Conservation (phyloP, 23 tunicate genomes). For the Phallusia fumigata region DNA sequence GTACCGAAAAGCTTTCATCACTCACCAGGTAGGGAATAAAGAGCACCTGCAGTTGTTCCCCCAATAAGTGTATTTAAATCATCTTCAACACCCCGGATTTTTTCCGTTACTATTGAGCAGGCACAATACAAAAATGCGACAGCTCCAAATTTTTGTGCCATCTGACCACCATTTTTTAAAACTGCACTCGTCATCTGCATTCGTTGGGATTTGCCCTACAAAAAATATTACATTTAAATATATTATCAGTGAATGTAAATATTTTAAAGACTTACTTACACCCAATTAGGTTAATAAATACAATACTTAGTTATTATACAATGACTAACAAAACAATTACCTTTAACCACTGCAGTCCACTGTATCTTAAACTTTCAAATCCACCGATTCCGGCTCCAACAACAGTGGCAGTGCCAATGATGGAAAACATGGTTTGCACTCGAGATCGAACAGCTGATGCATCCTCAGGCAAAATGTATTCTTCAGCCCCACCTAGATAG, state of each 20-base stretch:
- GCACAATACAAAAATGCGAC: conserved; percentile 75
- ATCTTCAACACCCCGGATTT: conserved; percentile 77
- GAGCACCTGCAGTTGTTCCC: conserved; percentile 81
- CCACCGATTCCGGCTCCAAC: conserved; percentile 74
- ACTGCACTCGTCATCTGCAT: conserved; percentile 86
- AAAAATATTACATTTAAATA: neutral
- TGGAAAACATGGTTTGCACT: conserved; percentile 78
- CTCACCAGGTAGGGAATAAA: conserved; percentile 52
- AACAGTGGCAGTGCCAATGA: conserved; percentile 72
- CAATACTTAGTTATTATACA: no score
- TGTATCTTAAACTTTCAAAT: conserved; percentile 67
- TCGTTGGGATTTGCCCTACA: conserved; percentile 57
- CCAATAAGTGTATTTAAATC: conserved; percentile 83
- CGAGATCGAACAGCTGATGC: conserved; percentile 63
- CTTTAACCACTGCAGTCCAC: conserved; percentile 68
- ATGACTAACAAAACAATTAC: conserved; percentile 24
- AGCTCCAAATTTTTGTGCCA: conserved; percentile 87
- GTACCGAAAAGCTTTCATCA: no score
- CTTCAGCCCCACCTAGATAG: conserved; percentile 60
- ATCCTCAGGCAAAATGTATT: conserved; percentile 83
- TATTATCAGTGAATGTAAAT: no score
- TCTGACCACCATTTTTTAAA: conserved; percentile 72
- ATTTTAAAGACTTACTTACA: no score
- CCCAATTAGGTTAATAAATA: no score
- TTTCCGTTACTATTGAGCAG: conserved; percentile 81